phyloP scores from a whole-genome alignment of 2,113 vertebrate species.

The Chionomys nivalis region DNA sequence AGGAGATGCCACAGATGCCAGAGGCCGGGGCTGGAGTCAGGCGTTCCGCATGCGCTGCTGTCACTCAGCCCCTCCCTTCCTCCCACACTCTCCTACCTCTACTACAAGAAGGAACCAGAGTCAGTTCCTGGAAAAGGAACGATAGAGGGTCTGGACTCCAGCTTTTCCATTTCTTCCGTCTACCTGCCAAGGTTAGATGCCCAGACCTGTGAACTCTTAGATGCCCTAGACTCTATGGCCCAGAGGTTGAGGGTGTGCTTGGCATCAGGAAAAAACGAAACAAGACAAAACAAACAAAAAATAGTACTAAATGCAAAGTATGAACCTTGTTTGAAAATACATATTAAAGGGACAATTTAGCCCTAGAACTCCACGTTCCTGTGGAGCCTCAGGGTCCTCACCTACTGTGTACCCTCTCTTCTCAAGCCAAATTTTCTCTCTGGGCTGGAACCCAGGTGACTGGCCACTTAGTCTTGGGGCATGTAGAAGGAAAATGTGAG shows the following conservation, averaged over 20 bases:
- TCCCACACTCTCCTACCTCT: not conserved
- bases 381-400: not conserved
- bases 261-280: not conserved
- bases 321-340: not conserved
- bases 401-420: not conserved
- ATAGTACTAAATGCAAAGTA: not conserved
- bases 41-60: constrained; percentile 80
- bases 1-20: constrained; percentile 80
- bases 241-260: not conserved
- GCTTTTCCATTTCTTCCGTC: not conserved
- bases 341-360: not conserved
- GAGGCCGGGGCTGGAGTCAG: constrained; percentile 76
- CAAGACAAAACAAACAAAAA: not conserved
- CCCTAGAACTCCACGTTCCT: not conserved
- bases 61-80: constrained; percentile 52
- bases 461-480: constrained; percentile 37
- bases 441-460: constrained; percentile 43
- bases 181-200: not conserved
- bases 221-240: not conserved
- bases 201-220: not conserved
- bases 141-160: not conserved
- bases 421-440: constrained; percentile 48
- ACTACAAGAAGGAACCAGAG: not conserved
- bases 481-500: constrained; percentile 74
- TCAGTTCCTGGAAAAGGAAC: not conserved